phyloP scores from a whole-genome alignment of 2,888 invertebrate species.

The Salpingus planirostris region DNA sequence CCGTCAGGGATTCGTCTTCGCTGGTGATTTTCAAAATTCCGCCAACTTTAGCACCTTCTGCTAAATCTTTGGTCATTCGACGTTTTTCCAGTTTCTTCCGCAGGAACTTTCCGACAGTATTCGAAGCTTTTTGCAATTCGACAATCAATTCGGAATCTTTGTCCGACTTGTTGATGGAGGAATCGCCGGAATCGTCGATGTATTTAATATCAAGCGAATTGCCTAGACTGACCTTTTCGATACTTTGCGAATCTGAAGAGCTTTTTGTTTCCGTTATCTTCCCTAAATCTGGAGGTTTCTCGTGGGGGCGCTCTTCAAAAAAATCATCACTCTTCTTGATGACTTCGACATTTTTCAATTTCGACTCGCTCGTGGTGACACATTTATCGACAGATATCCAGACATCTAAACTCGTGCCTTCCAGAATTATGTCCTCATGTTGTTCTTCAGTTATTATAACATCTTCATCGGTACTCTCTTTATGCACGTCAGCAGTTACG shows the following conservation, averaged over 20 bases:
- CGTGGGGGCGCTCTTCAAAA: slow-evolving; percentile 36
- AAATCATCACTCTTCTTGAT: slow-evolving; percentile 38
- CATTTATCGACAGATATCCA: slow-evolving; percentile 40
- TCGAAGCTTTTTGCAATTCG: slow-evolving; percentile 36
- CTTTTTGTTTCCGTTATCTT: slow-evolving; percentile 38
- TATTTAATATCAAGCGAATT: slow-evolving; percentile 41
- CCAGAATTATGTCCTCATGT: slow-evolving; percentile 35
- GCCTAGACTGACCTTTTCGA: slow-evolving; percentile 36
- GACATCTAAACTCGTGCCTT: slow-evolving; percentile 42
- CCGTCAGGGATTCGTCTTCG: slow-evolving; percentile 61
- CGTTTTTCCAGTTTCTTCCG: slow-evolving; percentile 33
- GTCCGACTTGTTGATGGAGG: slow-evolving; percentile 38
- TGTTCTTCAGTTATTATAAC: slow-evolving; percentile 18
- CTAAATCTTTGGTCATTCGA: no score
- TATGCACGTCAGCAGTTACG: slow-evolving; percentile 25
- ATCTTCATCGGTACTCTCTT: slow-evolving; percentile 20
- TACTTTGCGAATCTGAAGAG: slow-evolving; percentile 38
- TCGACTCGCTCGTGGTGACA: slow-evolving; percentile 34
- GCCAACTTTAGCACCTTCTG: no score
- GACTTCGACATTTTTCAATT: slow-evolving; percentile 34
- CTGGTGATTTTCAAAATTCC: slow-evolving; percentile 51
- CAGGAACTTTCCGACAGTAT: slow-evolving; percentile 34
- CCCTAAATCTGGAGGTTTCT: slow-evolving; percentile 38
- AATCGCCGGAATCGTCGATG: slow-evolving; percentile 40
- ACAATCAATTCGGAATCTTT: slow-evolving; percentile 35